phyloP scores from a whole-genome alignment of 2,113 vertebrate species.

The Apodemus sylvaticus region DNA sequence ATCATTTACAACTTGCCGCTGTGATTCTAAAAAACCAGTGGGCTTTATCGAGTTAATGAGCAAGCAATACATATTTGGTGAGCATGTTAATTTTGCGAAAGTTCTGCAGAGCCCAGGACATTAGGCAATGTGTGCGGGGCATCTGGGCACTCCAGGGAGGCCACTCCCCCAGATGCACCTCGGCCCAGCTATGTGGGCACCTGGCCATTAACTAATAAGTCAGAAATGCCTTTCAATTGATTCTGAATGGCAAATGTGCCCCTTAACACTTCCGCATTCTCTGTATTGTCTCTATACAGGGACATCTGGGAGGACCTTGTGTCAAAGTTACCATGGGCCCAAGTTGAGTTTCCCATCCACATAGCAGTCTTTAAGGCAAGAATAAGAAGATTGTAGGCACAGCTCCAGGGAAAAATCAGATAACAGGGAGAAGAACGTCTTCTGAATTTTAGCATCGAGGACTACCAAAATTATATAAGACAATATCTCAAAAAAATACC shows the following conservation, averaged over 20 bases:
- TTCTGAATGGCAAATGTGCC: neutral
- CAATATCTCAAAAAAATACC: neutral
- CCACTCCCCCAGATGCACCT: neutral
- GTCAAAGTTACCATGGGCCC: neutral
- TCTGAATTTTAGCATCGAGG: fast-evolving
- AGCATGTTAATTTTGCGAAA: slow-evolving; percentile 84
- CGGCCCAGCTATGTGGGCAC: slow-evolving; percentile 56
- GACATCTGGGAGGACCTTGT: neutral
- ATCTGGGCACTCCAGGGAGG: slow-evolving; percentile 54
- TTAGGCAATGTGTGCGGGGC: slow-evolving; percentile 70
- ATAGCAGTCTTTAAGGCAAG: neutral
- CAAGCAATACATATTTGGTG: slow-evolving; percentile 86
- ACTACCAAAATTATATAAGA: neutral
- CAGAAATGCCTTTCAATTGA: slow-evolving; percentile 67
- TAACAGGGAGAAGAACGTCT: neutral
- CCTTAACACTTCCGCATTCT: neutral
- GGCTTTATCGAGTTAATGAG: slow-evolving; percentile 86
- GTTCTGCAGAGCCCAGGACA: slow-evolving; percentile 83
- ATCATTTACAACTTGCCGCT: slow-evolving; percentile 86
- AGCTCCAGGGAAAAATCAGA: neutral
- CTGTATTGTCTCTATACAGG: neutral
- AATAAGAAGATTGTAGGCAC: too few relatives aligned
- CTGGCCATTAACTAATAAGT: slow-evolving; percentile 76
- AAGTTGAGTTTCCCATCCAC: neutral
- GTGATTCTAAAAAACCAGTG: slow-evolving; percentile 86